Evolutionary conservation across 37 sponge, comb jelly and placozoan species (phyloP).

Genomic region (Chondrilla cf. caribensis): DNA sequence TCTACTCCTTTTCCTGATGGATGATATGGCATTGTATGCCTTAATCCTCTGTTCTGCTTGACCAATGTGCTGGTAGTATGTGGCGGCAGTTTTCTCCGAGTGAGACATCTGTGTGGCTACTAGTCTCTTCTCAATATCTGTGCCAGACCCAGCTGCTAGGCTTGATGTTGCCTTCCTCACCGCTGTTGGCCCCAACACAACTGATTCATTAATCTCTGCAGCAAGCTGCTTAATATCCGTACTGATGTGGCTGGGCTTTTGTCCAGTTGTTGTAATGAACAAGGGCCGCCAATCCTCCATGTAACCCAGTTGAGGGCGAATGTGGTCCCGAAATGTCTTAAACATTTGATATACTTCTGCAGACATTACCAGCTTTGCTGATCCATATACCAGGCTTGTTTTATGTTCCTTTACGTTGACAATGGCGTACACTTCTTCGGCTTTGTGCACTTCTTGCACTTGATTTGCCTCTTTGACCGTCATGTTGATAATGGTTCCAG

Average conservation of each 20-base stretch:
- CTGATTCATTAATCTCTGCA: neutral
- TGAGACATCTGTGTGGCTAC: neutral
- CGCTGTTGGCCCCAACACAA: neutral
- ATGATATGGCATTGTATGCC: too few relatives aligned
- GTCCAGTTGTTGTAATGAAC: neutral
- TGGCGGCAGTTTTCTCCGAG: neutral
- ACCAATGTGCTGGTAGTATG: too few relatives aligned
- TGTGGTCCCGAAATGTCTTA: neutral
- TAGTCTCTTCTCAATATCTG: neutral
- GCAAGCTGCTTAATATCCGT: neutral
- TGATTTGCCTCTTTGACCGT: neutral
- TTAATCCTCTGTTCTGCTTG: too few relatives aligned
- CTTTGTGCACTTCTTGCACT: too few relatives aligned
- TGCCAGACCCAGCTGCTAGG: neutral
- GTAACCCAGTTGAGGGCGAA: neutral
- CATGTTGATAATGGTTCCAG: neutral
- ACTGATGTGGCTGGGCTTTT: neutral
- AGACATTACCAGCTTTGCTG: neutral
- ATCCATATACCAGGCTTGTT: neutral
- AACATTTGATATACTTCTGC: neutral
- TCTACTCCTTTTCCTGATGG: too few relatives aligned
- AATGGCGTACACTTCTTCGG: neutral
- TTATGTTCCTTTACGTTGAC: neutral
- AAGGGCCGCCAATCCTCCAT: neutral
- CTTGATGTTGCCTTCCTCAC: neutral